These are phyloP conservation scores for Tiliqua scincoides DNA, from an alignment of 2,113 vertebrate species.

Conservation along the genomic window DNA sequence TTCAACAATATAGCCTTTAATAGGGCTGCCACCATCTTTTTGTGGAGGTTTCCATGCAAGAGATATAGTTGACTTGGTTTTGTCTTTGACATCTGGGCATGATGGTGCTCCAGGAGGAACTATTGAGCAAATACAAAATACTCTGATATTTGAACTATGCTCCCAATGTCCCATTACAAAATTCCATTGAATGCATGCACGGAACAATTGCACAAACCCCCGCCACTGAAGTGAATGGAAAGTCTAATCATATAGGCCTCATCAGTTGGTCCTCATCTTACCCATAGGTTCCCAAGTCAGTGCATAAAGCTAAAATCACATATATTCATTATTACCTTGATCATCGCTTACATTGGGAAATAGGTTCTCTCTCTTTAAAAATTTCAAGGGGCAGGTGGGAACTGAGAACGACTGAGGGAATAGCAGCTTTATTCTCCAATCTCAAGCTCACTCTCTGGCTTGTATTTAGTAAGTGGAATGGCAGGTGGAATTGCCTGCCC, in stretches of 20 bases:
- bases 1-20: conserved; percentile 97
- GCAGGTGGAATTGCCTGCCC: too few species aligned
- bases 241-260: background rate
- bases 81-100: conserved; percentile 89
- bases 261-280: too few species aligned
- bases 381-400: too few species aligned
- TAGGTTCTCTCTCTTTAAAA: too few species aligned
- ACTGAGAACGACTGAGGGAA: too few species aligned
- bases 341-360: too few species aligned
- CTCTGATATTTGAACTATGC: background rate
- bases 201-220: background rate
- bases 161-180: background rate
- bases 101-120: conserved; percentile 87
- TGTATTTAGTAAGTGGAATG: too few species aligned
- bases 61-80: conserved; percentile 89
- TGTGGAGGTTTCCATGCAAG: conserved; percentile 92
- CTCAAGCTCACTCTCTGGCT: too few species aligned
- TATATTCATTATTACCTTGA: too few species aligned
- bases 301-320: too few species aligned
- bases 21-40: conserved; percentile 92
- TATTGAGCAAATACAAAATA: conserved; percentile 63
- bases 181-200: background rate
- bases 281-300: too few species aligned
- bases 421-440: too few species aligned
- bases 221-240: background rate